Conservation (phyloP, 2,113 vertebrate genomes). For the Petromus typicus region DNA sequence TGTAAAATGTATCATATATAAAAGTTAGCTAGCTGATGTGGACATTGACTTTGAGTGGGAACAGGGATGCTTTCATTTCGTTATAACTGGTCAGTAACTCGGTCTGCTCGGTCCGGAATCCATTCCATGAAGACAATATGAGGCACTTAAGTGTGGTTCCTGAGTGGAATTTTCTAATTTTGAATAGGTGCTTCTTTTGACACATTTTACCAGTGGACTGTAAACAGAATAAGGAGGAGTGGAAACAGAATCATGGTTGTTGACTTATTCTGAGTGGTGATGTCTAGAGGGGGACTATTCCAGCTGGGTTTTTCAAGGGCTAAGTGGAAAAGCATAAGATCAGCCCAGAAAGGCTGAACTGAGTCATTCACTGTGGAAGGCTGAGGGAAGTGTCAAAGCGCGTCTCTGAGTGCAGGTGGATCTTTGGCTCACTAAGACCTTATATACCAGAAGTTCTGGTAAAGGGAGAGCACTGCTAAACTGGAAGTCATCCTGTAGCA, state of each 20-base stretch:
- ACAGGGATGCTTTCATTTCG: background rate
- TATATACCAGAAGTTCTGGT: background rate
- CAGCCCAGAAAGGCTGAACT: background rate
- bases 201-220: slow-evolving; percentile 7
- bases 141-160: background rate
- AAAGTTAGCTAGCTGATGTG: slow-evolving; percentile 4
- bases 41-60: background rate
- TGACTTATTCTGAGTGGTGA: slow-evolving; percentile 54
- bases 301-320: slow-evolving; percentile 1
- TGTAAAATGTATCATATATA: slow-evolving; percentile 21
- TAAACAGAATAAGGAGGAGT: slow-evolving; percentile 34
- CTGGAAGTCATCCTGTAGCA: background rate
- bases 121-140: background rate
- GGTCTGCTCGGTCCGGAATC: background rate
- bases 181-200: slow-evolving; percentile 47
- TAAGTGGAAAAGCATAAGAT: background rate
- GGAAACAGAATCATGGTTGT: slow-evolving; percentile 32
- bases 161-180: slow-evolving; percentile 8
- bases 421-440: background rate
- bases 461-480: slow-evolving; percentile 42
- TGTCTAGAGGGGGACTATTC: slow-evolving; percentile 14
- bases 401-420: background rate
- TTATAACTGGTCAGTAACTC: background rate
- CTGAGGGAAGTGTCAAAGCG: background rate
- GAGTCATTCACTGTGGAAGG: slow-evolving; percentile 15